Evolutionary conservation across 2,888 invertebrate species (phyloP), one percentile per base, ranked within the genome.

Genomic region (Digitonthophagus gazella): DNA sequence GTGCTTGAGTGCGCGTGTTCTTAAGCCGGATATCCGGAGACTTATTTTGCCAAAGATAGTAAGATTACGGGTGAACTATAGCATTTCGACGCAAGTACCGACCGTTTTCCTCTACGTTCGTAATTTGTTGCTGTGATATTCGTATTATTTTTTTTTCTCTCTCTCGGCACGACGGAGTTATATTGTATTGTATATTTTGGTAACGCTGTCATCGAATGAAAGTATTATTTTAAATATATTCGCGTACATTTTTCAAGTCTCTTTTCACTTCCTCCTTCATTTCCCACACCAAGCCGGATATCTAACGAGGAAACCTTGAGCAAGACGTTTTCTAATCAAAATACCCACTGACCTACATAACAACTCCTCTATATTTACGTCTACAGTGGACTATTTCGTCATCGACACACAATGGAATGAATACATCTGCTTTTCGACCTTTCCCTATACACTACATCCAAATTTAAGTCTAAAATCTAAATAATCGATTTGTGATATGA

Each of bases 1-100:
- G 90, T 91, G 58, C 80, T 88, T 67, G 90, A 91, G 80, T 91
- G 91, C 80, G 90, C 90, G 69, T 91, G 91, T 81, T 88, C 90
- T 75, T 91, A 86, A 82, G 18, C 19, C 20, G 18, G 15, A 6
- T 57, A 15, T 61, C 20, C 18, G 28, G 28, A 5, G 28, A 44
- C 28, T 74, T 67, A 67, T 73, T 70, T 71, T 74, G 75, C 75
- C 72, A 75, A 75, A 74, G 71, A 75, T 70, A 72, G 44, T 28
- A 65, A 69, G 58, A 66, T 71, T 71, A 80, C 80, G 80, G 80
- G 79, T 80, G 74, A 75, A 75, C 76, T 76, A 78, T 76, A 78
- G 78, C 78, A 79, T 79, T 80, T 65, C 71, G 69, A 72, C 66
- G 15, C 58, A n/a, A n/a, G n/a, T 14, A 16, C 6, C 20, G 61